Percentiles rank a stretch among this genome's conserved stretches.
Evolutionary conservation across 2,888 invertebrate species (phyloP).

Genomic region (Hypomecis punctinalis): DNA sequence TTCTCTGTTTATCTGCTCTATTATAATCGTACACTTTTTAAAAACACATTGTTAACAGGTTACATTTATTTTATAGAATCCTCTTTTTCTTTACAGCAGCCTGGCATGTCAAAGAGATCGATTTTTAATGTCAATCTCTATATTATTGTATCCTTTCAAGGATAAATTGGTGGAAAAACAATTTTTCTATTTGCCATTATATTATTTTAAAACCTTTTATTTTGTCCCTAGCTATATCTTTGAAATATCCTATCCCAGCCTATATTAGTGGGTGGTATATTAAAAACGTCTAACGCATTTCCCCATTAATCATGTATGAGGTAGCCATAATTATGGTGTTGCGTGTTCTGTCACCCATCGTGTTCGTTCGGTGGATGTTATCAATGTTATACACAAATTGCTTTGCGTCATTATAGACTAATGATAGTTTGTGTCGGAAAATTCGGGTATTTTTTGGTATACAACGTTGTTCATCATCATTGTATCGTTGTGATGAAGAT

Average conservation of each 20-base stretch:
- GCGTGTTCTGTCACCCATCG: constrained; percentile 73
- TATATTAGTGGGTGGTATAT: constrained; percentile 41
- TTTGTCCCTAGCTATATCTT: not conserved
- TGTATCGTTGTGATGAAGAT: too few species aligned
- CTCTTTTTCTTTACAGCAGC: too few species aligned
- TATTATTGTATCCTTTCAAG: too few species aligned
- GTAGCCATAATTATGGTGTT: constrained; percentile 69
- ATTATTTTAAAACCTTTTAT: too few species aligned
- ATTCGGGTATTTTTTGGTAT: constrained; percentile 13
- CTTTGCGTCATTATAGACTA: constrained; percentile 54
- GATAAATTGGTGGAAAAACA: too few species aligned
- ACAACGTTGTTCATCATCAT: not conserved
- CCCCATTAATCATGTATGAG: constrained; percentile 61
- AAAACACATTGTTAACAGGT: too few species aligned
- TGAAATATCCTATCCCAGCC: not conserved
- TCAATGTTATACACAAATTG: constrained; percentile 64
- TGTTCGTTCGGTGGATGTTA: constrained; percentile 66
- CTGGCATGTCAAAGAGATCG: too few species aligned
- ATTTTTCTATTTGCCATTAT: too few species aligned
- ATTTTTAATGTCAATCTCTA: too few species aligned
- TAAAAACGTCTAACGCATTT: constrained; percentile 44
- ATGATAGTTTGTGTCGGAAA: constrained; percentile 43
- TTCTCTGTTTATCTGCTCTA: too few species aligned
- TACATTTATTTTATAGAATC: too few species aligned
- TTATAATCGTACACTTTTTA: too few species aligned